A percentile compares a stretch with the other conserved stretches of the same genome.
phyloP scores from a whole-genome alignment of 2,113 vertebrate genomes.

The Limnothrissa miodon region DNA sequence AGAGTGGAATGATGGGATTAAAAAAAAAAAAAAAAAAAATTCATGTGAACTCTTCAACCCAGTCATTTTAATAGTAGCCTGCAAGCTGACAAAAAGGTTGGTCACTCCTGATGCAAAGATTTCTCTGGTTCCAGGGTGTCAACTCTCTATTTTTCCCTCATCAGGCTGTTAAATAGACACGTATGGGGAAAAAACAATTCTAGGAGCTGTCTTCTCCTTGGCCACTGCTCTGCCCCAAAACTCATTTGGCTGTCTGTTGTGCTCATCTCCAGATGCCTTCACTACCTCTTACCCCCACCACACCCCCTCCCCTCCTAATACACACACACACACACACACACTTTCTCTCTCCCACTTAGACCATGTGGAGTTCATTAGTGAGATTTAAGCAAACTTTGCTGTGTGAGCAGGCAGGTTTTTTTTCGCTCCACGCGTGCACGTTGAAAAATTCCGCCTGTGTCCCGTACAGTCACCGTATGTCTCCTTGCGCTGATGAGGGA shows the following conservation, averaged over 20 bases:
- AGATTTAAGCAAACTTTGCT: neutral
- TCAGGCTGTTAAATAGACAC: neutral
- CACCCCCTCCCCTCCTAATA: neutral
- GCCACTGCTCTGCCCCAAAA: neutral
- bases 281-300: neutral
- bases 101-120: too few relatives aligned
- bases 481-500: neutral
- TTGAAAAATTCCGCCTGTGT: neutral
- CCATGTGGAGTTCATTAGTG: conserved; percentile 19
- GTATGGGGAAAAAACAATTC: neutral
- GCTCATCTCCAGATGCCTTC: neutral
- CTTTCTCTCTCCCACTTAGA: neutral
- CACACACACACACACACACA: too few relatives aligned
- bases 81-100: too few relatives aligned
- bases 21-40: too few relatives aligned
- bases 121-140: neutral
- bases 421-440: neutral
- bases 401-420: neutral
- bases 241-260: neutral
- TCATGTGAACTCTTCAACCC: too few relatives aligned
- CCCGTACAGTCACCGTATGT: neutral
- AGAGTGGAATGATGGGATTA: too few relatives aligned
- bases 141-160: neutral
- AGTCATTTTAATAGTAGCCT: too few relatives aligned
- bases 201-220: neutral